Evolutionary conservation across 2,888 invertebrate species (phyloP).

Genomic region (Leptinotarsa peninsularis): DNA sequence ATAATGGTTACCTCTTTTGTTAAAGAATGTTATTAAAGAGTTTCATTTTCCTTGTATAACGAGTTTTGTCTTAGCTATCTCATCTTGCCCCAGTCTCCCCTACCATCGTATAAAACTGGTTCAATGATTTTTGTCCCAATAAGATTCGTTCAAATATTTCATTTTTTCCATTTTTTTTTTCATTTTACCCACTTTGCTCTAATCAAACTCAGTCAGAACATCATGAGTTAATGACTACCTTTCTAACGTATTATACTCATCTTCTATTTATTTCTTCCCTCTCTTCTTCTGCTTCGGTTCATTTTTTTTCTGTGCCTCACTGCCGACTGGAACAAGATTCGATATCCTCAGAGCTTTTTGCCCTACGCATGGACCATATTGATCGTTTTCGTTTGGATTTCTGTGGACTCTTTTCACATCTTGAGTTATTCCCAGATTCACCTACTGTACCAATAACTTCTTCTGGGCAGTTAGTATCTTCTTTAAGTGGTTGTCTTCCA

Average conservation of each 20-base stretch:
- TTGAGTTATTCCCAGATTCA: not conserved
- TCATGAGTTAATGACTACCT: not conserved
- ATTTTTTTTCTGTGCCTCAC: not conserved
- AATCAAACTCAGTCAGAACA: no score
- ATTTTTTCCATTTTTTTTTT: no score
- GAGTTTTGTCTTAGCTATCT: no score
- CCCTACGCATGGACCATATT: not conserved
- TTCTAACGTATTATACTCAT: not conserved
- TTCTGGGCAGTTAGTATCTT: not conserved
- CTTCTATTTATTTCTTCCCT: not conserved
- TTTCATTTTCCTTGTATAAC: no score
- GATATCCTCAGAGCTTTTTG: not conserved
- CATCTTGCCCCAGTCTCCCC: no score
- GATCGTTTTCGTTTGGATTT: not conserved
- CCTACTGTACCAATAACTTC: not conserved
- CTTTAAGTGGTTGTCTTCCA: not conserved
- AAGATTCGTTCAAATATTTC: no score
- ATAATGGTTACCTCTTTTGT: no score
- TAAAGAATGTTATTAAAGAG: no score
- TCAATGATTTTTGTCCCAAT: no score
- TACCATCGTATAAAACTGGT: no score
- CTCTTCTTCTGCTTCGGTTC: not conserved
- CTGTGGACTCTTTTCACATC: constrained; percentile 1
- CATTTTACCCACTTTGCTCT: no score
- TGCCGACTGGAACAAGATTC: not conserved